Evolutionary conservation across 30 jellyfish, hydroid and myxozoan genomes (phyloP), one percentile per base, ranked within the genome.

Genomic region (Pseudorhiza aurosa): DNA sequence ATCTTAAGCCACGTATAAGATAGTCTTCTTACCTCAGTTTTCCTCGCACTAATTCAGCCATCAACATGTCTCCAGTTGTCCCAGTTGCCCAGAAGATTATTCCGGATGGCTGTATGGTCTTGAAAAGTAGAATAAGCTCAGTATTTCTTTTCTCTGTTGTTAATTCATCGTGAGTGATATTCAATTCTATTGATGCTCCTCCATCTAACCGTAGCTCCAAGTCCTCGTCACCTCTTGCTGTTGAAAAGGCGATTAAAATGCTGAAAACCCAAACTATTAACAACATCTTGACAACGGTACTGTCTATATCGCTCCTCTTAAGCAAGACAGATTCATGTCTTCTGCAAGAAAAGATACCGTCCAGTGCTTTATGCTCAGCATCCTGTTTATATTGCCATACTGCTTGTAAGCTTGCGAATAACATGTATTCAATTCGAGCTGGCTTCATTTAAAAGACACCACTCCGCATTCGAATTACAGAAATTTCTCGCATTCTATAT

Each of bases 381-480:
- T 73, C 86, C 86, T 73, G 86, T 73, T 73, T 73, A 51, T 42
- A 53, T 73, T 73, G 83, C 55, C 75, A 35, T 43, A 28, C 76
- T 29, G 35, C 65, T 22, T 31, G 75, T 45, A 73, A 46, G 50
- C 49, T 76, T 24, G 79, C 65, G 79, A 60, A 76, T 53, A 76
- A 76, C 88, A 76, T 76, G 78, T 72, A 76, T 76, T 76, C 58
- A 76, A 76, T 8, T 73, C 19, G 62, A 59, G 69, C 77, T 44
- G 8, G 65, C 88, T 76, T 76, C 88, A 76, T 76, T 76, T 37
- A 49, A 64, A 60, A 76, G 88, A 40, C 88, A 56, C 68, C 88
- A 56, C 46, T 76, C 65, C 79, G 55, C 79, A 46, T 58, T n/a
- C 56, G 71, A 60, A 76, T 60, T 76, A 51, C 86, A 73, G 22